phyloP scores from a whole-genome alignment of 2,113 vertebrate genomes.

The Grus americana region DNA sequence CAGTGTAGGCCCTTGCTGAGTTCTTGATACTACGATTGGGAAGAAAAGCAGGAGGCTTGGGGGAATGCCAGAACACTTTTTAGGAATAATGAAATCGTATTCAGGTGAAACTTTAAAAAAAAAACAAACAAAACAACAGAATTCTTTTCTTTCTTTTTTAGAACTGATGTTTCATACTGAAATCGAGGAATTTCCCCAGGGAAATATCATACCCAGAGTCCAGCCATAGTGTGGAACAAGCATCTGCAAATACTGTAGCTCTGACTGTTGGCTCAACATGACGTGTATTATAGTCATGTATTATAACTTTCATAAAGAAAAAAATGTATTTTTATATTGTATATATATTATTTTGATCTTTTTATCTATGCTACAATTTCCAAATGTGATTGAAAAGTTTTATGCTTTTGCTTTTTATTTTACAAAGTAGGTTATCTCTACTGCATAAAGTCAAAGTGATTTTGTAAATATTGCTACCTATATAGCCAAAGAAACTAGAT shows the following conservation, averaged over 20 bases:
- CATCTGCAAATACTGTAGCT: neutral
- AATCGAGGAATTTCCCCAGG: constrained; percentile 77
- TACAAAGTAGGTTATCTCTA: neutral
- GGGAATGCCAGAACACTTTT: neutral
- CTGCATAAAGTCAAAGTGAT: neutral
- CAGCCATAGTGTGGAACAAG: constrained; percentile 55
- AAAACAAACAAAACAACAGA: neutral
- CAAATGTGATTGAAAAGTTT: neutral
- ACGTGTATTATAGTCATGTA: constrained; percentile 24
- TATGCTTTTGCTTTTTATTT: constrained; percentile 32
- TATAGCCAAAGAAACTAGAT: neutral
- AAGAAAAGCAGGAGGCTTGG: neutral
- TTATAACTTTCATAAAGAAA: constrained; percentile 51
- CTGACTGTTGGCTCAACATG: neutral
- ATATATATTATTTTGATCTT: constrained; percentile 28
- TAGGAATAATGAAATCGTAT: neutral
- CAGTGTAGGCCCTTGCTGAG: neutral
- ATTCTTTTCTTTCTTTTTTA: constrained; percentile 41
- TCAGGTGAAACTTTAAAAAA: neutral
- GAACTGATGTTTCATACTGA: constrained; percentile 86
- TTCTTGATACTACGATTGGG: neutral
- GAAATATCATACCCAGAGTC: constrained; percentile 76
- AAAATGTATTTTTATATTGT: constrained; percentile 70
- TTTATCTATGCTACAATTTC: constrained; percentile 23
- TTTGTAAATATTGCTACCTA: neutral